These are phyloP conservation scores for Synaphobranchus kaupii DNA, from an alignment of 2,797 vertebrate genomes.

Conservation along the genomic window DNA sequence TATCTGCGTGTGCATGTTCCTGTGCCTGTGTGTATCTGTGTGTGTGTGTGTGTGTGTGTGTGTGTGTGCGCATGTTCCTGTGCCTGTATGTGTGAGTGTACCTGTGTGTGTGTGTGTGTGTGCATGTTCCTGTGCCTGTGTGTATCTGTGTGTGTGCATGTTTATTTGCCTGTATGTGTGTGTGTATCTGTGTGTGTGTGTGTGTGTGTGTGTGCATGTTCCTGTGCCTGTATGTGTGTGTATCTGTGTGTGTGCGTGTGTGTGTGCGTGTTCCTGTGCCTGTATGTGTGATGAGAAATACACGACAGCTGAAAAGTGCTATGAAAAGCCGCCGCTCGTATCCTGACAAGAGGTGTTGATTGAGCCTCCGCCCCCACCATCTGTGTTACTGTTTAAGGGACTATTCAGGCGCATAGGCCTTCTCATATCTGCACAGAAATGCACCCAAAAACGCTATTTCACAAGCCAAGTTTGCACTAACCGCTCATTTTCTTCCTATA, in stretches of 20 bases:
- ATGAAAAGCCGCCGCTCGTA: constrained; percentile 1
- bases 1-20: neutral
- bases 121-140: neutral
- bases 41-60: neutral
- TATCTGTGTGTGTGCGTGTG: neutral
- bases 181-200: neutral
- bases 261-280: neutral
- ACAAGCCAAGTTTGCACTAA: neutral
- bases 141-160: neutral
- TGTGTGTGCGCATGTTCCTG: neutral
- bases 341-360: constrained; percentile 21
- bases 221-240: neutral
- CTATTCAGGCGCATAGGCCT: neutral
- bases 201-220: neutral
- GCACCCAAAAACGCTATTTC: neutral
- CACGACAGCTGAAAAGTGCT: neutral
- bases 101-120: neutral
- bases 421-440: neutral
- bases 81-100: neutral
- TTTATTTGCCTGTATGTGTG: neutral
- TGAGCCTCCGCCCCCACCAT: neutral
- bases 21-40: neutral
- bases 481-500: neutral
- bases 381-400: constrained; percentile 7
- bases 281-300: neutral